Conservation (phyloP, 2,888 invertebrate genomes). For the Orchesella flavescens region DNA sequence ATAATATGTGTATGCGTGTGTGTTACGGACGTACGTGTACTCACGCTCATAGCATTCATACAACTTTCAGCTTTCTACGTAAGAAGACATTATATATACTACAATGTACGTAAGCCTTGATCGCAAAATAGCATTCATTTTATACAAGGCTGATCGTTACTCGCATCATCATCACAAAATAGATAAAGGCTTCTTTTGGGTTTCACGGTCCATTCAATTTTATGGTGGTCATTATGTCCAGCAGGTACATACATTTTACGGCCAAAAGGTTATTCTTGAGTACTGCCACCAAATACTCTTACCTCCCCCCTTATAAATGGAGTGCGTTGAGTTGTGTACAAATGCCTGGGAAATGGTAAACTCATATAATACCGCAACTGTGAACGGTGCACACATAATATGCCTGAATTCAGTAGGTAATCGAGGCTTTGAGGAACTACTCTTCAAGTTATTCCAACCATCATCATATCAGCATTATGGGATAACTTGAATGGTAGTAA, state of each 20-base stretch:
- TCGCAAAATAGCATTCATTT: conserved; percentile 23
- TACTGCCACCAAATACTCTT: neutral
- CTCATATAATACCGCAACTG: too few species aligned
- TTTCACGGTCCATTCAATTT: conserved; percentile 65
- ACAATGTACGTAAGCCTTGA: conserved; percentile 25
- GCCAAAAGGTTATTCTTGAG: conserved; percentile 49
- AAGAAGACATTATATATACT: neutral
- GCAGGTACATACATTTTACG: conserved; percentile 59
- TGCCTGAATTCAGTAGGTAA: neutral
- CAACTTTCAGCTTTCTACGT: neutral
- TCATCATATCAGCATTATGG: conserved; percentile 19
- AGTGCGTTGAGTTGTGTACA: neutral
- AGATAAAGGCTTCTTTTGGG: conserved; percentile 40
- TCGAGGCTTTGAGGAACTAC: neutral
- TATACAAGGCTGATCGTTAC: conserved; percentile 46
- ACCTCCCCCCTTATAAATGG: neutral
- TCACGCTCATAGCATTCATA: conserved; percentile 6
- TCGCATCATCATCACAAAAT: conserved; percentile 17
- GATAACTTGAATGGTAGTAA: neutral
- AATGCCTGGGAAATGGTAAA: neutral
- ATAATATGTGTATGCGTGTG: conserved; percentile 23
- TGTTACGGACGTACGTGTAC: conserved; percentile 27
- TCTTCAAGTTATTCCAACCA: neutral
- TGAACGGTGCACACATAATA: neutral
- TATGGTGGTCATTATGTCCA: conserved; percentile 62